phyloP scores from a whole-genome alignment of 2,888 invertebrate genomes.

The Pheosia tremula region DNA sequence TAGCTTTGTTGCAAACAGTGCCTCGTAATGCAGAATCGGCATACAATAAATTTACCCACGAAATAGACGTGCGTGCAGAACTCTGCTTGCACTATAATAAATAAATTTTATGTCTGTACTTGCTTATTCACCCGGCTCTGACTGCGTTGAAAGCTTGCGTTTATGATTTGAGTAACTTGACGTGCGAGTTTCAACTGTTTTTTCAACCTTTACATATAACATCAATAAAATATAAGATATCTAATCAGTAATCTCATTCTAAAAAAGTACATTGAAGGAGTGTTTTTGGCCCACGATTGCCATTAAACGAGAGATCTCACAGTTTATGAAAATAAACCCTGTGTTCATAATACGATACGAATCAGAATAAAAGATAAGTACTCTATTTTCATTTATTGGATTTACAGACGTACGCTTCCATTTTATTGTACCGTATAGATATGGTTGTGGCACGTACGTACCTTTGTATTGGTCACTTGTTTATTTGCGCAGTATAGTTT shows the following conservation, averaged over 20 bases:
- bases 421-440: constrained; percentile 15
- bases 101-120: constrained; percentile 68
- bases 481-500: constrained; percentile 48
- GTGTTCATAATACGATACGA: too few relatives aligned
- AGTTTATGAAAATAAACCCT: too few relatives aligned
- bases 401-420: neutral
- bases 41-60: constrained; percentile 72
- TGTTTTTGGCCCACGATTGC: too few relatives aligned
- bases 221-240: too few relatives aligned
- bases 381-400: neutral
- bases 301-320: too few relatives aligned
- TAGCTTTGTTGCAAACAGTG: constrained; percentile 53
- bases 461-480: constrained; percentile 57
- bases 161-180: neutral
- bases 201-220: too few relatives aligned
- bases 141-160: neutral
- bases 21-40: constrained; percentile 69
- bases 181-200: too few relatives aligned
- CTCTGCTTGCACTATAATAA: constrained; percentile 67
- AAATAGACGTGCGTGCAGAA: constrained; percentile 76
- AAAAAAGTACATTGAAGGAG: too few relatives aligned
- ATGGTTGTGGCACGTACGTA: constrained; percentile 37
- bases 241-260: too few relatives aligned
- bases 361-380: too few relatives aligned
- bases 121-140: constrained; percentile 21